These are phyloP conservation scores for Zoanthus sansibaricus DNA, from an alignment of 92 coral and sea anemone genomes.

Conservation along the genomic window DNA sequence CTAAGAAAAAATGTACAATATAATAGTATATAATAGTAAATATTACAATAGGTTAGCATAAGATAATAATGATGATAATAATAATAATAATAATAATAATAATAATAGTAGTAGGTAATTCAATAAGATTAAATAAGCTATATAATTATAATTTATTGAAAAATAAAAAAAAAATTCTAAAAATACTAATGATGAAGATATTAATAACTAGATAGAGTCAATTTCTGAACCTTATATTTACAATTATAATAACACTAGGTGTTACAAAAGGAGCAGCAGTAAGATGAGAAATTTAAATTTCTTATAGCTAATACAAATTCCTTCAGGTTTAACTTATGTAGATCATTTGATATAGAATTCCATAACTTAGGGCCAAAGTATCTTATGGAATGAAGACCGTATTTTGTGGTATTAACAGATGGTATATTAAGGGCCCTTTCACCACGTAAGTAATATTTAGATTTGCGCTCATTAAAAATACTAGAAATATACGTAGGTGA, in stretches of 20 bases:
- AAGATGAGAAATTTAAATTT: neutral
- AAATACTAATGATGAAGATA: too few relatives aligned
- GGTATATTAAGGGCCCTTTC: neutral
- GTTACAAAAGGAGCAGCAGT: neutral
- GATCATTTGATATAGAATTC: slow-evolving; percentile 9
- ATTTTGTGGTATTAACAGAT: neutral
- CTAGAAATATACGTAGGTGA: neutral
- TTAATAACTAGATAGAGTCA: neutral
- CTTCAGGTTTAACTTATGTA: slow-evolving; percentile 9
- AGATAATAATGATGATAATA: too few relatives aligned
- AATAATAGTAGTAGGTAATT: too few relatives aligned
- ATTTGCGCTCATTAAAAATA: neutral
- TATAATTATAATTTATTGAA: too few relatives aligned
- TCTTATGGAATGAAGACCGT: neutral
- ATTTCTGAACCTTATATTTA: slow-evolving; percentile 10
- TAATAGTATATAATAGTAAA: too few relatives aligned
- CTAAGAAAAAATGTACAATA: too few relatives aligned
- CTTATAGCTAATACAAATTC: neutral
- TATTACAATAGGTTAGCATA: too few relatives aligned
- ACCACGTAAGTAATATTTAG: neutral
- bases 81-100: too few relatives aligned
- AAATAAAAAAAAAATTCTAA: too few relatives aligned
- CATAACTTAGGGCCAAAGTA: neutral
- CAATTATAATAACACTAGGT: neutral
- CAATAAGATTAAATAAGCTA: too few relatives aligned